phyloP scores from a whole-genome alignment of 1,140 invertebrate genomes.

The Grapholita molesta region DNA sequence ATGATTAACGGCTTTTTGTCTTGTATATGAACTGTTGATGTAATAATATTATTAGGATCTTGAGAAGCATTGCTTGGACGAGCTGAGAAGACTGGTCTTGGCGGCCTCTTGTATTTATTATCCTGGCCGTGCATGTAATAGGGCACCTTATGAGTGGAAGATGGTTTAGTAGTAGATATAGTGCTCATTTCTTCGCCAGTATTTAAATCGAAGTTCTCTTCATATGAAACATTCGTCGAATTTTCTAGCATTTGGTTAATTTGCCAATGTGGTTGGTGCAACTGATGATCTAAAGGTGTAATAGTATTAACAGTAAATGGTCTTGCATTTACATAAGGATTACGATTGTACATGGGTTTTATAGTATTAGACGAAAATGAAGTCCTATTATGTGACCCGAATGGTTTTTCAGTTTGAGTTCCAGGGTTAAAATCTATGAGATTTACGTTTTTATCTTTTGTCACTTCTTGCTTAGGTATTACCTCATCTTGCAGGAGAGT shows the following conservation, averaged over 20 bases:
- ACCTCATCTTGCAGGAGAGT: slow-evolving; percentile 40
- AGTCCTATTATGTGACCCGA: slow-evolving; percentile 48
- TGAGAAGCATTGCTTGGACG: slow-evolving; percentile 47
- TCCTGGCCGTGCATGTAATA: slow-evolving; percentile 23
- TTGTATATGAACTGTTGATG: slow-evolving; percentile 66
- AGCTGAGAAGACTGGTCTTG: slow-evolving; percentile 40
- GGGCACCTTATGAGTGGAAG: slow-evolving; percentile 23
- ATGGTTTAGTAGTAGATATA: slow-evolving; percentile 18
- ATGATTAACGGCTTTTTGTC: slow-evolving; percentile 69
- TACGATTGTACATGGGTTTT: slow-evolving; percentile 47
- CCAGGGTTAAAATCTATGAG: slow-evolving; percentile 53
- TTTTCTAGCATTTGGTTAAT: slow-evolving; percentile 71
- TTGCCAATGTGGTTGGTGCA: slow-evolving; percentile 72
- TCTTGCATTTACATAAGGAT: slow-evolving; percentile 58
- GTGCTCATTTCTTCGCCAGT: slow-evolving; percentile 63
- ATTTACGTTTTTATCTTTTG: slow-evolving; percentile 28
- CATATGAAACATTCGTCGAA: slow-evolving; percentile 60
- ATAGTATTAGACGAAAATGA: slow-evolving; percentile 55
- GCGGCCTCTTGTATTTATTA: slow-evolving; percentile 39
- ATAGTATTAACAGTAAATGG: slow-evolving; percentile 65
- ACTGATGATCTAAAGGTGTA: slow-evolving; percentile 60
- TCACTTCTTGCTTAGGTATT: slow-evolving; percentile 23
- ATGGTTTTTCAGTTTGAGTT: slow-evolving; percentile 76
- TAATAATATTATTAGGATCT: slow-evolving; percentile 71
- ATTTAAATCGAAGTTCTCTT: slow-evolving; percentile 66